Percentiles rank a stretch among this genome's conserved stretches.
Evolutionary conservation across 2,888 invertebrate genomes (phyloP).

Genomic region (Leuctra nigra): DNA sequence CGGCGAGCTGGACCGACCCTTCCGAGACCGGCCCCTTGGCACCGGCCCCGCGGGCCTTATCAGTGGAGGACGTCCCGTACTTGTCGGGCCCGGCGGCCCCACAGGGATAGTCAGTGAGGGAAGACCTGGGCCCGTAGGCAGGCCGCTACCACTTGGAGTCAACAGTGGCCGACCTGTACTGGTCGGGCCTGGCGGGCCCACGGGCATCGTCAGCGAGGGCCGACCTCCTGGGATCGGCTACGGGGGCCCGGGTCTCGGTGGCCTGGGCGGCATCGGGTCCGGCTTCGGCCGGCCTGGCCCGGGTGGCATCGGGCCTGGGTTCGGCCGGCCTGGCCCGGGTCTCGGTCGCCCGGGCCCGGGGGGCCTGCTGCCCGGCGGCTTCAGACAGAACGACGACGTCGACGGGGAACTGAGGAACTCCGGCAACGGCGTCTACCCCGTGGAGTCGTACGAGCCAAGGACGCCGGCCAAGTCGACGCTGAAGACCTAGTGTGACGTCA

Average conservation of each 20-base stretch:
- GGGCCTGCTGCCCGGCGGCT: background rate
- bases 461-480: too few relatives aligned
- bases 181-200: background rate
- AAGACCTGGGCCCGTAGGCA: background rate
- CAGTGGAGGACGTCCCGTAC: constrained; percentile 31
- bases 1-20: background rate
- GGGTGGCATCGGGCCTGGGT: too few relatives aligned
- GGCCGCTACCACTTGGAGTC: background rate
- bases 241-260: too few relatives aligned
- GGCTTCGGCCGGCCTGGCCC: too few relatives aligned
- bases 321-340: too few relatives aligned
- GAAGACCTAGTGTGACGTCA: too few relatives aligned
- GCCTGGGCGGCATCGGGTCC: too few relatives aligned
- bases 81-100: constrained; percentile 47
- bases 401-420: too few relatives aligned
- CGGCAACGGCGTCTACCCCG: background rate
- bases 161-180: background rate
- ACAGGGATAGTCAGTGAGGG: constrained; percentile 44
- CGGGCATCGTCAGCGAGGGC: background rate
- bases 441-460: background rate
- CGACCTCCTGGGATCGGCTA: background rate
- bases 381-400: background rate
- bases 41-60: constrained; percentile 15
- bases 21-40: constrained; percentile 8
- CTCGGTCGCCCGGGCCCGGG: background rate